Evolutionary conservation across 2,113 vertebrate species (phyloP).

Genomic region (Colistium nudipinnis): DNA sequence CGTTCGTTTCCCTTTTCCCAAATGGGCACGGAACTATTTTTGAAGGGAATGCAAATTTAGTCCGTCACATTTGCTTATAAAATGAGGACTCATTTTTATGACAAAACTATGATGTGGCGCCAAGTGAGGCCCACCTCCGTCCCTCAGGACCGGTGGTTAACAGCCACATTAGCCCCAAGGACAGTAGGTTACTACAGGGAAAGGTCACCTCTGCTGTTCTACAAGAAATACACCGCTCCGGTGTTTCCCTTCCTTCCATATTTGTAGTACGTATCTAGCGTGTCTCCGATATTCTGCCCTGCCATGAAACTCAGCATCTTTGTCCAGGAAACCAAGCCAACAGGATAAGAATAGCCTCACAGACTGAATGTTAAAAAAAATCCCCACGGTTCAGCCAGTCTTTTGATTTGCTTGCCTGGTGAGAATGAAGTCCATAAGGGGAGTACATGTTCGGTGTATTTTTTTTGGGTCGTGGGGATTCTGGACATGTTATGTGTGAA

Average conservation of each 20-base stretch:
- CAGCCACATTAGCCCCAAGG: conserved; percentile 45
- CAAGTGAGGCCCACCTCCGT: neutral
- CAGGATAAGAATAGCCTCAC: conserved; percentile 36
- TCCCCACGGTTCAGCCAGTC: neutral
- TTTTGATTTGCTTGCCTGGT: conserved; percentile 37
- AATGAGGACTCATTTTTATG: neutral
- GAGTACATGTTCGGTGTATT: neutral
- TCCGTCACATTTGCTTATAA: neutral
- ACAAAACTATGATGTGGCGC: conserved; percentile 1
- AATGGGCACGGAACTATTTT: conserved; percentile 1
- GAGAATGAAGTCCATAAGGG: conserved; percentile 5
- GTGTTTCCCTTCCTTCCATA: conserved; percentile 35
- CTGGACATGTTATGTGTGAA: neutral
- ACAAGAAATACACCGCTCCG: conserved; percentile 23
- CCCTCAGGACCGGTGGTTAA: conserved; percentile 28
- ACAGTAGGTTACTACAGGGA: conserved; percentile 23
- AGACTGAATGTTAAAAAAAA: conserved; percentile 24
- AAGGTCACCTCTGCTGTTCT: conserved; percentile 58
- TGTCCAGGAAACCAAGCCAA: conserved; percentile 24
- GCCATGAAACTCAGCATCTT: conserved; percentile 13
- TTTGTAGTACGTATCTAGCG: conserved; percentile 48
- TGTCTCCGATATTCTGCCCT: conserved; percentile 40
- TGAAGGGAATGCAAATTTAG: neutral
- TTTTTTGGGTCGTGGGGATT: conserved; percentile 25
- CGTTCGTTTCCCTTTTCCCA: conserved; percentile 6